These are phyloP conservation scores for Brachionus manjavacas DNA, from an alignment of 1,140 invertebrate species.

Conservation along the genomic window DNA sequence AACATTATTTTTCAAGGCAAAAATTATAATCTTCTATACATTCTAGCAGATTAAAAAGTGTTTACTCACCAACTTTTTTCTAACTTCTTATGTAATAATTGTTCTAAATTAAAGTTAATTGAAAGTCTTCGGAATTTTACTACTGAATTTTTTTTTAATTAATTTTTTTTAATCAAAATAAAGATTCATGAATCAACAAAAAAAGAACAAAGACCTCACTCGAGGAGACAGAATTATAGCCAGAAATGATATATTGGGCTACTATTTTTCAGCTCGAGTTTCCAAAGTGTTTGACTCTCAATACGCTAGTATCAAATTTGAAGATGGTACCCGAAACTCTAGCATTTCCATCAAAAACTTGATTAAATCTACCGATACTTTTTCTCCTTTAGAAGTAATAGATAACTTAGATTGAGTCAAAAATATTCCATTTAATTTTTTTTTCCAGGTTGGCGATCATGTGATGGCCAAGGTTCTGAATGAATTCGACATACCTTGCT, in stretches of 20 bases:
- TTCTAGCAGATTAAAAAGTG: background rate
- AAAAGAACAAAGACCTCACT: background rate
- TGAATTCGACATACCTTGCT: constrained; percentile 14
- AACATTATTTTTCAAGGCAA: background rate
- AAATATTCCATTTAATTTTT: background rate
- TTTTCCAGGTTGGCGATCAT: constrained; percentile 12
- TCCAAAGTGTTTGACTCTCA: background rate
- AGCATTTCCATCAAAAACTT: background rate
- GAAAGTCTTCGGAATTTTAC: background rate
- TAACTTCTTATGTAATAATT: background rate
- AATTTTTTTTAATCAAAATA: background rate
- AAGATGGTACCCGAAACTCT: background rate
- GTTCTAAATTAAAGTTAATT: background rate
- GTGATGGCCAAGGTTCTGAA: constrained; percentile 28
- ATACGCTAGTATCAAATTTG: constrained; percentile 36
- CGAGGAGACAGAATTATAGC: constrained; percentile 12
- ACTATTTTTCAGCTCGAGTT: constrained; percentile 4
- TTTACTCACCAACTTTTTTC: background rate
- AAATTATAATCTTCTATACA: background rate
- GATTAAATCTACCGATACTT: background rate
- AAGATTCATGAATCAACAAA: background rate
- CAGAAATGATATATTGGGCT: constrained; percentile 1
- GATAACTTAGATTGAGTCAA: too few species aligned
- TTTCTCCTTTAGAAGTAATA: background rate
- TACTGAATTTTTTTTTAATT: background rate